Evolutionary conservation across 2,113 vertebrate genomes (phyloP), one percentile per base, ranked within the genome.

Genomic region (Catharus fuscescens): DNA sequence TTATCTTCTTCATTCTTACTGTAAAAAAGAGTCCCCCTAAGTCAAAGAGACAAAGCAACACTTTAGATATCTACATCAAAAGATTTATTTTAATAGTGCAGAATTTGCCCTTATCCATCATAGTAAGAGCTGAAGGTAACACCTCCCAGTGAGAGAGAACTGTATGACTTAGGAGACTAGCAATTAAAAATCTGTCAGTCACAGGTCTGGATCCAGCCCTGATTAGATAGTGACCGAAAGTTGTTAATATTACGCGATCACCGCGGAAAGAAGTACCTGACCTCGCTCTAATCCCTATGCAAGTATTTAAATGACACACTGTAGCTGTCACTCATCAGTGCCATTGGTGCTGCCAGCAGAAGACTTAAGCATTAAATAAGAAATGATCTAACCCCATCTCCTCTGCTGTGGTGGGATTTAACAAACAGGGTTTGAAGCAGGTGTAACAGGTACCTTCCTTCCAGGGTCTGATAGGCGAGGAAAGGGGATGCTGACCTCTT

Each of bases 121-220:
- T 26, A 84, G 69, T 56, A 92, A 83, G 44, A 87, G 64, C 61
- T 96, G 92, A 92, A 95, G 92, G 86, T 87, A 95, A 78, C 80
- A 95, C 83, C 57, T 92, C 80, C 80, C 93, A 86, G 76, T 25
- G 93, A 92, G 86, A 81, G 77, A 74, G 64, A 67, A 61, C 73
- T 44, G 48, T 78, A 60, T 72, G 94, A 92, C 86, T 95, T 92
- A 69, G 32, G 76, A 89, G 91, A 86, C 76, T 94, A 83, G 83
- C 93, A 96, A 97, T 95, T 96, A 96, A 96, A 96, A 96, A 93
- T 42, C 85, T 97, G 90, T 92, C 94, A 96, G 61, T 96, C 91
- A 96, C 84, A 93, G 81, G 42, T 94, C 88, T 86, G 84, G 82
- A 93, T 92, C 48, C 45, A 64, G n/a, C 48, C 66, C 62, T 79